Evolutionary conservation across 2,797 vertebrate species (phyloP).

Genomic region (Syngnathus rostellatus): DNA sequence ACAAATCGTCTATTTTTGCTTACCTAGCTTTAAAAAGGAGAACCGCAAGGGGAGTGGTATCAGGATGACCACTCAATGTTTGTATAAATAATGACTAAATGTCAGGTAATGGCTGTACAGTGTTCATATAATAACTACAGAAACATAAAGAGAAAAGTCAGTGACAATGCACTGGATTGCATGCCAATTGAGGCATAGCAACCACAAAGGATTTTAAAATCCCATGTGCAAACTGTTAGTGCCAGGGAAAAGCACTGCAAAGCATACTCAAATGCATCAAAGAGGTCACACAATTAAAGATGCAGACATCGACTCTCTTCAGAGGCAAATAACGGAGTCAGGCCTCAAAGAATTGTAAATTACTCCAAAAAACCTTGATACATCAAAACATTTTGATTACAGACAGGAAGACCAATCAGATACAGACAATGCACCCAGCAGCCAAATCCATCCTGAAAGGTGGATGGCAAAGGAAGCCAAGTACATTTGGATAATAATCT

Average conservation of each 20-base stretch:
- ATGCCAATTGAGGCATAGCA: neutral
- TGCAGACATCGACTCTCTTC: slow-evolving; percentile 6
- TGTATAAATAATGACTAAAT: neutral
- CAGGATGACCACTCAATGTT: neutral
- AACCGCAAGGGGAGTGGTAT: neutral
- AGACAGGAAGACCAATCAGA: slow-evolving; percentile 52
- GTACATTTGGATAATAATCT: slow-evolving; percentile 44
- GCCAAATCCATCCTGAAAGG: slow-evolving; percentile 27
- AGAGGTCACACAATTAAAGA: neutral
- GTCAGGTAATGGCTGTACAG: neutral
- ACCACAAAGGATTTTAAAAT: neutral
- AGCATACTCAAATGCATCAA: neutral
- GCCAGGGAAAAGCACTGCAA: neutral
- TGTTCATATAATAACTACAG: neutral
- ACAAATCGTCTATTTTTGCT: neutral
- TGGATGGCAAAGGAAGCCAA: slow-evolving; percentile 32
- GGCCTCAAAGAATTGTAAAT: slow-evolving; percentile 23
- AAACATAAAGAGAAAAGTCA: neutral
- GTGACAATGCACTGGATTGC: neutral
- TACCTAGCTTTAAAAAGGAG: neutral
- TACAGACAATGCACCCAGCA: slow-evolving; percentile 33
- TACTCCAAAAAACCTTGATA: slow-evolving; percentile 32
- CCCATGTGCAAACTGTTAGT: neutral
- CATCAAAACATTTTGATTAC: slow-evolving; percentile 45
- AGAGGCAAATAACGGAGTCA: slow-evolving; percentile 33